Conservation (phyloP, 2,113 vertebrate genomes). For the Suricata suricatta region DNA sequence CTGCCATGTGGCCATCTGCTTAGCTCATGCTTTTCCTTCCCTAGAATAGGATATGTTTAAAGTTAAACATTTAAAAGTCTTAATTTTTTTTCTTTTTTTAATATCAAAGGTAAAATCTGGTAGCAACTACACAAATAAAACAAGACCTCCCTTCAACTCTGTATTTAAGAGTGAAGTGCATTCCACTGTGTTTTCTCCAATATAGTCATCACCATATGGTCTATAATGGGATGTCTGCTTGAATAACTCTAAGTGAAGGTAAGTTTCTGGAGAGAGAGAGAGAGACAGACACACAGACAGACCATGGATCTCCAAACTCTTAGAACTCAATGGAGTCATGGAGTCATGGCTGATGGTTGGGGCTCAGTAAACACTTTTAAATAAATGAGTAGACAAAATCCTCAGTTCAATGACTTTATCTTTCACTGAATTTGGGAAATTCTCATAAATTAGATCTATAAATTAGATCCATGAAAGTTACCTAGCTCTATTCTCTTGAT, state of each 20-base stretch:
- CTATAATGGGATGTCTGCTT: background rate
- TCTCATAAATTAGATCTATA: constrained; percentile 19
- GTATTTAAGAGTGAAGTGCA: background rate
- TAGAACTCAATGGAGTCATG: background rate
- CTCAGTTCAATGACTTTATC: background rate
- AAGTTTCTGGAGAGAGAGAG: background rate
- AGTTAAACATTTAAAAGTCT: background rate
- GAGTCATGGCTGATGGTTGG: background rate
- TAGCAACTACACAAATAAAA: background rate
- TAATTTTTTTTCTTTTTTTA: background rate
- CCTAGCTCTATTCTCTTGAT: background rate
- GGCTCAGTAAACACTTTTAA: background rate
- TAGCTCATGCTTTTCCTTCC: background rate
- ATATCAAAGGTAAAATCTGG: background rate
- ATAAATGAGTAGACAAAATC: background rate
- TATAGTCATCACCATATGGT: background rate
- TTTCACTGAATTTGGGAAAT: background rate
- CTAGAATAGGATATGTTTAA: background rate
- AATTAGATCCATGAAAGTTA: background rate
- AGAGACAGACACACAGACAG: too few relatives aligned
- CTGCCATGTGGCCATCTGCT: background rate
- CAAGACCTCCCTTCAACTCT: background rate
- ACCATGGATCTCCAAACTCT: background rate
- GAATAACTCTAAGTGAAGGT: background rate
- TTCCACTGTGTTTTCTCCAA: background rate